Percentiles rank a stretch among this genome's conserved stretches.
Evolutionary conservation across 2,888 invertebrate species (phyloP).

Genomic region (Caenorhabditis parvicauda): DNA sequence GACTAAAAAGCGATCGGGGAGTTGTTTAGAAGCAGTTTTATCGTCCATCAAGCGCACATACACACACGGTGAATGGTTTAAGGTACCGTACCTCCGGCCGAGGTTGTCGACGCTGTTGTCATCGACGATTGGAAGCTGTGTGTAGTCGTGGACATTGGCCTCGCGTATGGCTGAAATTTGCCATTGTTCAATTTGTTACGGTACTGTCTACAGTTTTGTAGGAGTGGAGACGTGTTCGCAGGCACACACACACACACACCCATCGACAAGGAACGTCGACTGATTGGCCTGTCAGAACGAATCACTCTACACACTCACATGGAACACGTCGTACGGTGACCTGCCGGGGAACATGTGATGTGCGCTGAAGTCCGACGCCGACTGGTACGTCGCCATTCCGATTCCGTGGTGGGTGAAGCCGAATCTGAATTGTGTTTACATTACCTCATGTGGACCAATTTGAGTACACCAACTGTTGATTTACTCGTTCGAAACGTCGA

Average conservation of each 20-base stretch:
- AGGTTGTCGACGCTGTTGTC: conserved; percentile 39
- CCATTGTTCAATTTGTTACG: too few species aligned
- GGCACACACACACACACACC: too few species aligned
- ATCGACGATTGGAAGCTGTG: conserved; percentile 44
- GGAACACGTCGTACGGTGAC: conserved; percentile 48
- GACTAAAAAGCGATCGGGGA: too few species aligned
- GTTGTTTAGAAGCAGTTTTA: too few species aligned
- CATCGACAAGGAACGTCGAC: not conserved
- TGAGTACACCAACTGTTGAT: too few species aligned
- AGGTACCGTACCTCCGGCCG: conserved; percentile 48
- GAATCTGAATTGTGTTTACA: conserved; percentile 26
- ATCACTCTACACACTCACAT: too few species aligned
- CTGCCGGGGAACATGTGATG: conserved; percentile 53
- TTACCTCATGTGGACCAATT: too few species aligned
- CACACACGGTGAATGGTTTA: too few species aligned
- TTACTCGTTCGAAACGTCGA: too few species aligned
- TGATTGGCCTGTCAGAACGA: not conserved
- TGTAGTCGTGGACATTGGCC: conserved; percentile 36
- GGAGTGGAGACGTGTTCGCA: too few species aligned
- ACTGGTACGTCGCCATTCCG: conserved; percentile 42
- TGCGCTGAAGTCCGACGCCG: conserved; percentile 41
- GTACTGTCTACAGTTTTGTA: not conserved
- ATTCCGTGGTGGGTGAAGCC: conserved; percentile 40
- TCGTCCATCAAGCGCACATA: too few species aligned
- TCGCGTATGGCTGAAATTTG: conserved; percentile 43